Evolutionary conservation across 2,113 vertebrate species (phyloP), one percentile per base, ranked within the genome.

Genomic region (Terrapene triunguis): DNA sequence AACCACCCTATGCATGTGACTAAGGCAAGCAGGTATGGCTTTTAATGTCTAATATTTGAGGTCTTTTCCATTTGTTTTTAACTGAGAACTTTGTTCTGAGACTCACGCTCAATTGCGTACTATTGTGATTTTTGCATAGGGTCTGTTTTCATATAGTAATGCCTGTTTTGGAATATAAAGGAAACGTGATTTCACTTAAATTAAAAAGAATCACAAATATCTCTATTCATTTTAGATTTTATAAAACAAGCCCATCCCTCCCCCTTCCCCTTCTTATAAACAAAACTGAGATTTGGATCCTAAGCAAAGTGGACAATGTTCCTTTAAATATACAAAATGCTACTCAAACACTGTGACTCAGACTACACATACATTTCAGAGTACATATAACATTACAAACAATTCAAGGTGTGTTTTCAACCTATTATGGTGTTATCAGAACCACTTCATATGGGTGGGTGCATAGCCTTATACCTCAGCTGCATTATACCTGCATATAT

Each of bases 301-400:
- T 22, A 80, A 80, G 84, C 55, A 53, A 50, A 53, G 22, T 62
- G 84, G 55, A 44, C 50, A 42, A 55, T 12, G 74, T 82, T 44
- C 80, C 42, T 55, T 55, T 12, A 82, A 88, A 88, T 13, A 76
- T 29, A 10, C 48, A 86, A 94, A 86, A 93, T 10, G 93, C 55
- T 89, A 89, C 44, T 85, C n/a, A 42, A 74, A 72, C 94, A 62
- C 84, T 93, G 38, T 96, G 95, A 96, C 88, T 96, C 89, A 91
- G 89, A 95, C n/a, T 82, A 85, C 17, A 86, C 2, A 0, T 82
- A 21, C 38, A 12, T 88, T 79, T 92, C 51, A 85, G 76, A 92
- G 83, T 1, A 13, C 81, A 86, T 88, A 29, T 84, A 89, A 94
- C 84, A 53, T 87, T 76, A 88, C 92, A 95, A 92, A 94, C 95